Conservation (phyloP, 2,113 vertebrate genomes). For the Sphyrna mokarran region DNA sequence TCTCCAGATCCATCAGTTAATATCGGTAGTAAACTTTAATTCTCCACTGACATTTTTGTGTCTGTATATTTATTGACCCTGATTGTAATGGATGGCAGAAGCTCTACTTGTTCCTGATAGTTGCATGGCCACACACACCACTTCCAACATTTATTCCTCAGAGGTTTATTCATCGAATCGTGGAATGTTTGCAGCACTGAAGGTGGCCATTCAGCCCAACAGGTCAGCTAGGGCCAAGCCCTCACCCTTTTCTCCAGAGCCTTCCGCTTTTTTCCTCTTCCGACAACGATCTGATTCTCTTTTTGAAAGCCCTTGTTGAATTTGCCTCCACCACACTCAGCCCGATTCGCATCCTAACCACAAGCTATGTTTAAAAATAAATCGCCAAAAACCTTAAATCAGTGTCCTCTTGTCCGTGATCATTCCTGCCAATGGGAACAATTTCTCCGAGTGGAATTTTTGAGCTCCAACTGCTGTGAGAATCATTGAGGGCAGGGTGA, state of each 20-base stretch:
- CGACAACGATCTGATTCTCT: too few relatives aligned
- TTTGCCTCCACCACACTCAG: too few relatives aligned
- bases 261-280: background rate
- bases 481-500: too few relatives aligned
- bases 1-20: background rate
- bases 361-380: too few relatives aligned
- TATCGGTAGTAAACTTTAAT: background rate
- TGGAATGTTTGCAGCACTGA: background rate
- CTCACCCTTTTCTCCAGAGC: background rate
- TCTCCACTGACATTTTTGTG: background rate
- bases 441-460: too few relatives aligned
- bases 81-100: background rate
- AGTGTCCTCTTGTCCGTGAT: too few relatives aligned
- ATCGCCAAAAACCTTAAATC: too few relatives aligned
- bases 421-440: too few relatives aligned
- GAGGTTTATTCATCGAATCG: background rate
- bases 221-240: background rate
- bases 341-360: too few relatives aligned
- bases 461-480: too few relatives aligned
- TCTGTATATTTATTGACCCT: background rate
- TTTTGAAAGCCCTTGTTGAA: too few relatives aligned
- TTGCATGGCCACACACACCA: background rate
- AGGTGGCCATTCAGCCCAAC: background rate
- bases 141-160: background rate
- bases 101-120: background rate